Evolutionary conservation across 2,797 vertebrate species (phyloP).

Genomic region (Galaxias olidus): DNA sequence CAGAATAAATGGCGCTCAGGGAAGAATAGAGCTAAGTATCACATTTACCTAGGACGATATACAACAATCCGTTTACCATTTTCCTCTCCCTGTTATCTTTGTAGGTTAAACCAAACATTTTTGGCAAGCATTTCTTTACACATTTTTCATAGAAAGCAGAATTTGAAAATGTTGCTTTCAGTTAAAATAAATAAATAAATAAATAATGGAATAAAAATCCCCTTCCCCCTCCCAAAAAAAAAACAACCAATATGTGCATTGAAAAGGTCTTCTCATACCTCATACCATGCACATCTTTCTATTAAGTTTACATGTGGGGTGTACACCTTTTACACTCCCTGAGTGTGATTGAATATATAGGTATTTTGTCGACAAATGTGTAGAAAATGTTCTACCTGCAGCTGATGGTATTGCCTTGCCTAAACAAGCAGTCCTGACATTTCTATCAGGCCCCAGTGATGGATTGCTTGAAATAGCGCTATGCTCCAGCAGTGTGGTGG

Average conservation of each 20-base stretch:
- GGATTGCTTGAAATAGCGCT: constrained; percentile 42
- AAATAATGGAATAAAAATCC: no score
- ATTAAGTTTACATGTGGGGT: no score
- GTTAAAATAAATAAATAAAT: no score
- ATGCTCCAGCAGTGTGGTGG: constrained; percentile 28
- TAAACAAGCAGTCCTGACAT: constrained; percentile 48
- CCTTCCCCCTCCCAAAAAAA: no score
- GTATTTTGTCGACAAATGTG: constrained; percentile 54
- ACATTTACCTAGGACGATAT: constrained; percentile 52
- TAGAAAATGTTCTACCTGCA: constrained; percentile 40
- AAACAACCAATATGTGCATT: no score
- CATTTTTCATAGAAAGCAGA: no score
- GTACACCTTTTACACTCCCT: constrained; percentile 29
- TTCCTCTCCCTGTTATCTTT: constrained; percentile 37
- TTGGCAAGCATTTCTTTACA: no score
- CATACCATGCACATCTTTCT: no score
- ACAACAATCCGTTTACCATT: constrained; percentile 53
- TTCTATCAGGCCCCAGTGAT: constrained; percentile 41
- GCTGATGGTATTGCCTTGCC: constrained; percentile 30
- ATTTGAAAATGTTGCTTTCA: no score
- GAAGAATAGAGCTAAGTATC: constrained; percentile 37
- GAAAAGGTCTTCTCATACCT: no score
- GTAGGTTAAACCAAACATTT: not conserved
- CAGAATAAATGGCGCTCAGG: constrained; percentile 52
- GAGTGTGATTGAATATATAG: constrained; percentile 57